phyloP scores from a whole-genome alignment of 2,888 invertebrate genomes.

The Notodonta dromedarius region DNA sequence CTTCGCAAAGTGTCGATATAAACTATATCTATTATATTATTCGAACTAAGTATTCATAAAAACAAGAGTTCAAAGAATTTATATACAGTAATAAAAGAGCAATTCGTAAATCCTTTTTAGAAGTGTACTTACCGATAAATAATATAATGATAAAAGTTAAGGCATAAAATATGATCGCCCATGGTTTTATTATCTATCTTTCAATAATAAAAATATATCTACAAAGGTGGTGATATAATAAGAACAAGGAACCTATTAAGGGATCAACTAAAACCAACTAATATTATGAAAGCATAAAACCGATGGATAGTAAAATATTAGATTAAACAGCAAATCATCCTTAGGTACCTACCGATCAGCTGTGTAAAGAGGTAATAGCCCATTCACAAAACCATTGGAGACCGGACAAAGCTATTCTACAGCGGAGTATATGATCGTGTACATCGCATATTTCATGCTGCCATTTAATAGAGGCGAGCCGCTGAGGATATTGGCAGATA shows the following conservation, averaged over 20 bases:
- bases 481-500: background rate
- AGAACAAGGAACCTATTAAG: too few species aligned
- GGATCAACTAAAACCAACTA: too few species aligned
- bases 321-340: too few species aligned
- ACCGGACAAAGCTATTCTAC: background rate
- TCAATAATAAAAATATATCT: too few species aligned
- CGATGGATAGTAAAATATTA: too few species aligned
- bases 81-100: background rate
- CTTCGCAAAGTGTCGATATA: conserved; percentile 58
- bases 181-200: too few species aligned
- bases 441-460: conserved; percentile 6
- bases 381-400: conserved; percentile 1
- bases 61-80: background rate
- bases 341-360: too few species aligned
- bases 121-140: too few species aligned
- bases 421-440: background rate
- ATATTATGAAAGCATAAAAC: too few species aligned
- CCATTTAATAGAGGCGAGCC: conserved; percentile 6
- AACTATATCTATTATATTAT: conserved; percentile 37
- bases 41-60: conserved; percentile 1
- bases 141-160: too few species aligned
- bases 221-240: too few species aligned
- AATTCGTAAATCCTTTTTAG: background rate
- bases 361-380: background rate
- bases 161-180: too few species aligned